These are phyloP conservation scores for Pseudanteris insignis DNA, from an alignment of 2,888 invertebrate species.

Conservation along the genomic window DNA sequence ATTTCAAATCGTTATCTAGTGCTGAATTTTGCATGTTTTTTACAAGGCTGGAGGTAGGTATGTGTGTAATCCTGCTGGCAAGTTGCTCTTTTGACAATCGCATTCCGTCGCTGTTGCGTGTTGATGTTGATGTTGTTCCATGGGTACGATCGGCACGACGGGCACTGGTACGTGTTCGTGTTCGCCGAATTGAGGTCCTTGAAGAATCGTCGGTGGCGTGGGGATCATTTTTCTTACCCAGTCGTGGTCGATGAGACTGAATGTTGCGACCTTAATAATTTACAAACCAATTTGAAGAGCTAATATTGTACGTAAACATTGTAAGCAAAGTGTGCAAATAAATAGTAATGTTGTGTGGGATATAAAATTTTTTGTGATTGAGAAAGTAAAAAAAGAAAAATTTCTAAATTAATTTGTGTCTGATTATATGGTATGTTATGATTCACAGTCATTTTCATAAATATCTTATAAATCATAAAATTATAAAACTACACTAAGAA, in stretches of 20 bases:
- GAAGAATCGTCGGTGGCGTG: slow-evolving; percentile 22
- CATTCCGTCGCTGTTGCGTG: slow-evolving; percentile 45
- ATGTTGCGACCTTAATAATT: slow-evolving; percentile 60
- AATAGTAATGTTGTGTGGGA: too few relatives aligned
- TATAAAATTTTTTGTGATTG: too few relatives aligned
- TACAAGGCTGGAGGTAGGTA: slow-evolving; percentile 52
- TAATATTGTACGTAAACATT: too few relatives aligned
- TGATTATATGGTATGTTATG: too few relatives aligned
- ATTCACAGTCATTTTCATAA: too few relatives aligned
- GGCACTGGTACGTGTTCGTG: slow-evolving; percentile 1
- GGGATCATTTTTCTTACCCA: slow-evolving; percentile 54
- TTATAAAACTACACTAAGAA: too few relatives aligned
- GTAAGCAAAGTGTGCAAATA: too few relatives aligned
- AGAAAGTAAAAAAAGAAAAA: too few relatives aligned
- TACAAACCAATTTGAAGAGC: too few relatives aligned
- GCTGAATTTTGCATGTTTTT: too few relatives aligned
- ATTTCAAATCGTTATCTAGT: background rate
- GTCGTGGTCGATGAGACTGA: slow-evolving; percentile 53
- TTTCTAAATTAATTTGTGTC: too few relatives aligned
- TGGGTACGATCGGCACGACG: background rate
- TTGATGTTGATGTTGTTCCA: slow-evolving; percentile 5
- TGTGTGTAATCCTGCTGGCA: slow-evolving; percentile 49
- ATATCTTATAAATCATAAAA: too few relatives aligned
- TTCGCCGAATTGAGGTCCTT: slow-evolving; percentile 14
- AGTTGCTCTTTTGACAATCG: slow-evolving; percentile 54